Base-by-base conservation (phyloP, 2,797 vertebrate genomes). In the Alcedo quadribrachys region DNA sequence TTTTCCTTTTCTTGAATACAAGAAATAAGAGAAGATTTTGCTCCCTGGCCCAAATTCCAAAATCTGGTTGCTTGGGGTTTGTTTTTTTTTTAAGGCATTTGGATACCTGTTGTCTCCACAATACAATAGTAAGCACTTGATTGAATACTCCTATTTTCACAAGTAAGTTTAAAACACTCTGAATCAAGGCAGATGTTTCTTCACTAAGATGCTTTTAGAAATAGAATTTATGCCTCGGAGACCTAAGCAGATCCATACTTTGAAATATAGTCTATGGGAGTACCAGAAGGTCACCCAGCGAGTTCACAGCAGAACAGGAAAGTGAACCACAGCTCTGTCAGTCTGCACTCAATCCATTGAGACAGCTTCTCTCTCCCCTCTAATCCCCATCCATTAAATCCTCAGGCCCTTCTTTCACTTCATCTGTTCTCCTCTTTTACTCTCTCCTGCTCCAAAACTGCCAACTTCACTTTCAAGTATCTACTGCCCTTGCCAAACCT, bases 281-380 rank as follows among this genome's bases (percentile, higher is more conserved):
- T 21, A 80, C 4, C 50, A 78, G 20, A 33, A 90, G 30, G 25
- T 81, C 3, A 2, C 9, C 30, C 53, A 55, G 50, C 32, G 46
- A 53, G 33, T 13, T 40, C 6, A 6, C 30, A 71, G 35, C 37
- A 63, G 37, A 68, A 32, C 18, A 58, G 22, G 16, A 9, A 57
- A 46, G n/a, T 3, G 35, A 81, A 14, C 8, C 6, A 12, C 1
- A 28, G 10, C 45, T 40, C 24, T 11, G 12, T 5, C n/a, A 43
- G 4, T 8, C 45, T 57, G 43, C 33, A 24, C 14, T 8, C 43
- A 1, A 5, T 2, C 13, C 0, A 0, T 30, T 19, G 24, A 57
- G 30, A 46, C 19, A 46, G n/a, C 14, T 6, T 57, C 33, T 12
- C 13, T 27, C 46, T n/a, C 30, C 0, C 24, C 4, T 18, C 43